A percentile compares a stretch with the other conserved stretches of the same genome.
phyloP scores from a whole-genome alignment of 2,113 vertebrate species.

The Rattus rattus region DNA sequence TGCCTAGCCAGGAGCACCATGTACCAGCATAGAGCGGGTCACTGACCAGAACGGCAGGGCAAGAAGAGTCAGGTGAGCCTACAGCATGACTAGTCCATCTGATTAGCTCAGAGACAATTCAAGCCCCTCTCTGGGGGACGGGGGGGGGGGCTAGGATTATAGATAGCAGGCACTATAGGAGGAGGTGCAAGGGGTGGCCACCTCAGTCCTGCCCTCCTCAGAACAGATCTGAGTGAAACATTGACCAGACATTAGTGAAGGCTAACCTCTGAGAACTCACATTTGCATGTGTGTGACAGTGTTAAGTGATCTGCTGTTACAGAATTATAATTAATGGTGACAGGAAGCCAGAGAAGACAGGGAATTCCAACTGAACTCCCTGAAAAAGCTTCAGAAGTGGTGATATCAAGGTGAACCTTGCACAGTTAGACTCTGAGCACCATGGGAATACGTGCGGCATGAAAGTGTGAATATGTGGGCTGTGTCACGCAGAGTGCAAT shows the following conservation, averaged over 20 bases:
- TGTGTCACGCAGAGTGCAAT: background rate
- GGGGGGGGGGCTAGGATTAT: background rate
- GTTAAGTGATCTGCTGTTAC: background rate
- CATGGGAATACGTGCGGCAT: background rate
- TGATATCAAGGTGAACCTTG: background rate
- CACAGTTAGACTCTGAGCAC: background rate
- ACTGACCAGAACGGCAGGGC: conserved; percentile 73
- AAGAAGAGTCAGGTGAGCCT: conserved; percentile 50
- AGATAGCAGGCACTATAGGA: background rate
- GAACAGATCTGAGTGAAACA: background rate
- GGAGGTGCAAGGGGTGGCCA: background rate
- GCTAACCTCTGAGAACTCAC: background rate
- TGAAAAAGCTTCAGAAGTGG: background rate
- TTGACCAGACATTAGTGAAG: background rate
- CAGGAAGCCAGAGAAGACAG: background rate
- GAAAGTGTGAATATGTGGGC: conserved; percentile 36
- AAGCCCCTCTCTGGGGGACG: background rate
- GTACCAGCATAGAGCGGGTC: conserved; percentile 83
- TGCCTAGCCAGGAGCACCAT: conserved; percentile 82
- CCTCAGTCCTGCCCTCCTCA: background rate
- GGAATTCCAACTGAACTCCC: background rate
- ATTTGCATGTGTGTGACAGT: background rate
- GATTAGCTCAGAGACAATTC: conserved; percentile 51
- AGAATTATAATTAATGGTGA: conserved; percentile 38
- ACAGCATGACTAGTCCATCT: conserved; percentile 33